These are phyloP conservation scores for Eupithecia vulgata DNA, from an alignment of 2,888 invertebrate genomes.

Conservation along the genomic window DNA sequence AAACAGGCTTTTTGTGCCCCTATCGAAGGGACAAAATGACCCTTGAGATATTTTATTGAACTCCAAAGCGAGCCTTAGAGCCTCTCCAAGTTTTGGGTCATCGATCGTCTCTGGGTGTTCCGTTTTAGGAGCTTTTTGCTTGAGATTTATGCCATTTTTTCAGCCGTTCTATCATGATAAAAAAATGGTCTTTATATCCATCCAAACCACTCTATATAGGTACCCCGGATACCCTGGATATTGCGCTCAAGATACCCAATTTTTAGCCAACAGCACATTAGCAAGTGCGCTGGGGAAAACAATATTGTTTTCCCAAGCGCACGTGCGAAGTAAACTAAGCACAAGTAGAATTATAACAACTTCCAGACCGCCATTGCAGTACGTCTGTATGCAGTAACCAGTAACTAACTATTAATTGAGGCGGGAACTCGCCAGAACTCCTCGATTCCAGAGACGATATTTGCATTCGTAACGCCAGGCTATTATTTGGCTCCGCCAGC, in stretches of 20 bases:
- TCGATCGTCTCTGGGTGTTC: constrained; percentile 32
- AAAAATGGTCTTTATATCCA: background rate
- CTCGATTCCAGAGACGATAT: constrained; percentile 33
- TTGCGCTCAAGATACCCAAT: background rate
- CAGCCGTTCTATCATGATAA: background rate
- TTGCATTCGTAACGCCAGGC: constrained; percentile 32
- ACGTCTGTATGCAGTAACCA: constrained; percentile 6
- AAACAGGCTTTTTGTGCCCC: constrained; percentile 43
- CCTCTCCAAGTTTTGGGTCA: constrained; percentile 29
- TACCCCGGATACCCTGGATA: background rate
- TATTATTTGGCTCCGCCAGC: constrained; percentile 19
- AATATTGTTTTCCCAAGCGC: background rate
- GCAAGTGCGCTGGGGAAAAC: background rate
- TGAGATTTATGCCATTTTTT: constrained; percentile 25
- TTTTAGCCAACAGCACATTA: background rate
- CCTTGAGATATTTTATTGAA: constrained; percentile 45
- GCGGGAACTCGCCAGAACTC: constrained; percentile 28
- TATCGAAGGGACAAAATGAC: constrained; percentile 48
- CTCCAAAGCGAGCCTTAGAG: constrained; percentile 33
- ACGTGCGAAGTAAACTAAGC: background rate
- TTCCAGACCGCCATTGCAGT: background rate
- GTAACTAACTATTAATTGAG: constrained; percentile 29
- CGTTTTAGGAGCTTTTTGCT: constrained; percentile 19
- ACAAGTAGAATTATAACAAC: background rate
- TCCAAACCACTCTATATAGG: background rate